Evolutionary conservation across 2,797 vertebrate genomes (phyloP).

Genomic region (Sylvia borin): DNA sequence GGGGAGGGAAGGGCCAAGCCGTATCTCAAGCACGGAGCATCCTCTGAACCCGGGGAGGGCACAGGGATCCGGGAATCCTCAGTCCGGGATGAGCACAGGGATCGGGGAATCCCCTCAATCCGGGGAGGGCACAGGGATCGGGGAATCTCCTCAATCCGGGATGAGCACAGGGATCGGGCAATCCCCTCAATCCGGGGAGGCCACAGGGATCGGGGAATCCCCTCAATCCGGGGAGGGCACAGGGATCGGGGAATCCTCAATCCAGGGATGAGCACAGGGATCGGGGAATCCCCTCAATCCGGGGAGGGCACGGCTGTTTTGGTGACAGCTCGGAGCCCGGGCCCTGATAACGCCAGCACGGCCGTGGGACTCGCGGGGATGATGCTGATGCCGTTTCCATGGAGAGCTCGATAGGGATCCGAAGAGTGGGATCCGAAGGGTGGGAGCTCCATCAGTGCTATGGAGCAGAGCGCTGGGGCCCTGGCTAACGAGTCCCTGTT

Average conservation of each 20-base stretch:
- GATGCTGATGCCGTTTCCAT: not conserved
- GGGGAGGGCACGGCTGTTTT: rapidly evolving
- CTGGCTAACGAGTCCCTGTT: not conserved
- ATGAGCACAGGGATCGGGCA: not conserved
- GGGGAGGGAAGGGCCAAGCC: rapidly evolving
- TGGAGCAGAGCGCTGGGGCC: not conserved
- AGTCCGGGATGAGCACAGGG: not conserved
- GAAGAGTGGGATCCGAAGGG: not conserved
- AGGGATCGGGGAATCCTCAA: not conserved
- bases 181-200: rapidly evolving
- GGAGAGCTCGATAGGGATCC: not conserved
- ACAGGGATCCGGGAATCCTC: not conserved
- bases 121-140: rapidly evolving
- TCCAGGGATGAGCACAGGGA: no score
- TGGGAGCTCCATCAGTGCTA: rapidly evolving
- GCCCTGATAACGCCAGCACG: rapidly evolving
- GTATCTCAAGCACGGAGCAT: rapidly evolving
- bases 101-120: no score
- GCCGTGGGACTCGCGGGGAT: not conserved
- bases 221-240: rapidly evolving
- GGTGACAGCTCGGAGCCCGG: not conserved
- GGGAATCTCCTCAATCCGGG: not conserved
- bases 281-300: rapidly evolving
- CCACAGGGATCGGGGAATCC: no score
- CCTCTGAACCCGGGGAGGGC: rapidly evolving